Evolutionary conservation across 1,140 invertebrate genomes (phyloP).

Genomic region (Drosophila repletoides): DNA sequence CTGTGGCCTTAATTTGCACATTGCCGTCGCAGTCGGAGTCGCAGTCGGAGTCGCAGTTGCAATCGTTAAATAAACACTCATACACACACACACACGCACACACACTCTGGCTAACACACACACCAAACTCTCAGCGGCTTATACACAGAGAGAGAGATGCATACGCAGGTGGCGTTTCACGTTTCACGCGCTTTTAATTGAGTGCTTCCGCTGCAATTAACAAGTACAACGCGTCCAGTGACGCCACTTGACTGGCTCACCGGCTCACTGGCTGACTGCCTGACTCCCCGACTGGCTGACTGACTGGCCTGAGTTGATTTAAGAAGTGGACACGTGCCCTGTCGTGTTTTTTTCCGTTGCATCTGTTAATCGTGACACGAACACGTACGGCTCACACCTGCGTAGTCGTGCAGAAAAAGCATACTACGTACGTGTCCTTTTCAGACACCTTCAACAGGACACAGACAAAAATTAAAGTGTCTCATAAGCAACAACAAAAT

Average conservation of each 20-base stretch:
- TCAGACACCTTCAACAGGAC: too few species aligned
- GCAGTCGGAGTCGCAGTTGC: conserved; percentile 39
- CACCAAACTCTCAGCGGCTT: too few species aligned
- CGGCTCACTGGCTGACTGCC: conserved; percentile 33
- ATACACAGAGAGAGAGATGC: background rate
- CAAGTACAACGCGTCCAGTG: conserved; percentile 70
- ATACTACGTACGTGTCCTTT: too few species aligned
- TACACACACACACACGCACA: background rate
- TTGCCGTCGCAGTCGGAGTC: conserved; percentile 41
- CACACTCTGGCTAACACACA: background rate
- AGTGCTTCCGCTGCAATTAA: conserved; percentile 81
- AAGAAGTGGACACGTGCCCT: too few species aligned
- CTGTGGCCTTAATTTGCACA: conserved; percentile 73
- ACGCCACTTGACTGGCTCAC: conserved; percentile 37
- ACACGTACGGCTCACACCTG: too few species aligned
- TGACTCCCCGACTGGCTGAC: conserved; percentile 8
- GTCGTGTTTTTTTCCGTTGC: too few species aligned
- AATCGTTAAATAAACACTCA: conserved; percentile 27
- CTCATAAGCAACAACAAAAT: too few species aligned
- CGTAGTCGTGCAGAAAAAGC: too few species aligned
- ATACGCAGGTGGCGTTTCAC: conserved; percentile 67
- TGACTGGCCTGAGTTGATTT: too few species aligned
- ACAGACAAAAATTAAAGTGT: too few species aligned
- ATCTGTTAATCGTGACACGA: too few species aligned
- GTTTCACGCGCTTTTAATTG: conserved; percentile 81